phyloP scores from a whole-genome alignment of 2,797 vertebrate species.

The Hoplostethus mediterraneus region DNA sequence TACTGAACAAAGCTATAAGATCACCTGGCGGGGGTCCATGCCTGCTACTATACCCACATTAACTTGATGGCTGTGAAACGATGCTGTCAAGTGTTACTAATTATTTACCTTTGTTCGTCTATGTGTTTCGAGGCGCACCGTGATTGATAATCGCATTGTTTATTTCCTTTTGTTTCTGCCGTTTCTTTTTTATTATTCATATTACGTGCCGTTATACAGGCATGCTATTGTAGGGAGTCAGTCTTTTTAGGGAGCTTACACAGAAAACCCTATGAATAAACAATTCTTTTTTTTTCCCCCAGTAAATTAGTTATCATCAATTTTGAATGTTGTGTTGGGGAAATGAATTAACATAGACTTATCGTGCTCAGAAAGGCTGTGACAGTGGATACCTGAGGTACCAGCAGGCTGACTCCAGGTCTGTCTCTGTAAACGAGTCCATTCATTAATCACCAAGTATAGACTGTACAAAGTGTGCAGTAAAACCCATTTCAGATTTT shows the following conservation, averaged over 20 bases:
- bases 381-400: slow-evolving; percentile 54
- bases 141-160: slow-evolving; percentile 83
- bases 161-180: slow-evolving; percentile 73
- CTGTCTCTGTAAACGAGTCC: slow-evolving; percentile 4
- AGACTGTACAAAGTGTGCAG: neutral
- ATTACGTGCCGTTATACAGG: slow-evolving; percentile 71
- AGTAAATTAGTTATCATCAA: slow-evolving; percentile 86
- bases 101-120: slow-evolving; percentile 81
- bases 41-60: slow-evolving; percentile 73
- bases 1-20: slow-evolving; percentile 65
- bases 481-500: slow-evolving; percentile 11
- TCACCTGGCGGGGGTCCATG: slow-evolving; percentile 74
- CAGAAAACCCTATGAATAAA: slow-evolving; percentile 85
- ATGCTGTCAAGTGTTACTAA: slow-evolving; percentile 77
- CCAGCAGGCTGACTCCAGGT: slow-evolving; percentile 15
- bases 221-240: slow-evolving; percentile 82
- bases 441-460: neutral
- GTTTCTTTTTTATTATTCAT: slow-evolving; percentile 85
- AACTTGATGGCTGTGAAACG: slow-evolving; percentile 73
- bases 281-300: slow-evolving; percentile 67
- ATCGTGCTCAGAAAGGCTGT: slow-evolving; percentile 34
- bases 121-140: slow-evolving; percentile 59
- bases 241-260: slow-evolving; percentile 83
- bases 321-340: slow-evolving; percentile 80
- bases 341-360: slow-evolving; percentile 72